A percentile compares a stretch with the other conserved stretches of the same genome.
phyloP scores from a whole-genome alignment of 2,113 vertebrate species.

The Mustela lutreola region DNA sequence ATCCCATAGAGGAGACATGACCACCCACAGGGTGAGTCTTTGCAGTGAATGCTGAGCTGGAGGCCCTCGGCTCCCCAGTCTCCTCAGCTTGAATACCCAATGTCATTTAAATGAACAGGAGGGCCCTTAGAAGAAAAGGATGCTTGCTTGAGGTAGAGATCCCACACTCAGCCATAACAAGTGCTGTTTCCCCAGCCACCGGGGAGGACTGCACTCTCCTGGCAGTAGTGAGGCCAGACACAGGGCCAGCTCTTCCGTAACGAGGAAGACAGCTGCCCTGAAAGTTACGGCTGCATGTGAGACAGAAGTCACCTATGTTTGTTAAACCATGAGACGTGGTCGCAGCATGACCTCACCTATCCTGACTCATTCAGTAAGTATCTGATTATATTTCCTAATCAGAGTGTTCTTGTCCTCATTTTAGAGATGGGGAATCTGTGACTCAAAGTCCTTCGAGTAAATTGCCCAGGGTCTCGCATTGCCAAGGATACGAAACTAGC shows the following conservation, averaged over 20 bases:
- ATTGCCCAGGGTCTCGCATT: accelerated
- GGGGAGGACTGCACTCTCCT: accelerated
- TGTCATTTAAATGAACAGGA: neutral
- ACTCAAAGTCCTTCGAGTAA: neutral
- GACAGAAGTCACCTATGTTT: neutral
- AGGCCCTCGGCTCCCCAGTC: neutral
- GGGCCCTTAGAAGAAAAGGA: neutral
- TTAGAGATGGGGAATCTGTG: neutral
- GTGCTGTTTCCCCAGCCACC: neutral
- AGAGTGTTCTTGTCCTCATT: neutral
- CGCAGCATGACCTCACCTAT: neutral
- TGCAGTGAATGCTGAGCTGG: neutral
- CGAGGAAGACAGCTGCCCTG: too few species aligned
- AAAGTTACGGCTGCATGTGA: accelerated
- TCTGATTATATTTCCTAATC: neutral
- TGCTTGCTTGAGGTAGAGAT: accelerated
- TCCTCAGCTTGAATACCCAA: neutral
- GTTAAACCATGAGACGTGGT: neutral
- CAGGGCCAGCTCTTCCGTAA: accelerated
- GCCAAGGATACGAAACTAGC: neutral
- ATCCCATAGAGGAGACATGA: accelerated
- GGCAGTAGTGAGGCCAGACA: neutral
- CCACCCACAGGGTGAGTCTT: neutral
- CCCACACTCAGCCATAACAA: accelerated
- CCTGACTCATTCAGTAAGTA: neutral